These are phyloP conservation scores for Dendrolimus punctatus DNA, from an alignment of 1,140 invertebrate species.

Conservation along the genomic window DNA sequence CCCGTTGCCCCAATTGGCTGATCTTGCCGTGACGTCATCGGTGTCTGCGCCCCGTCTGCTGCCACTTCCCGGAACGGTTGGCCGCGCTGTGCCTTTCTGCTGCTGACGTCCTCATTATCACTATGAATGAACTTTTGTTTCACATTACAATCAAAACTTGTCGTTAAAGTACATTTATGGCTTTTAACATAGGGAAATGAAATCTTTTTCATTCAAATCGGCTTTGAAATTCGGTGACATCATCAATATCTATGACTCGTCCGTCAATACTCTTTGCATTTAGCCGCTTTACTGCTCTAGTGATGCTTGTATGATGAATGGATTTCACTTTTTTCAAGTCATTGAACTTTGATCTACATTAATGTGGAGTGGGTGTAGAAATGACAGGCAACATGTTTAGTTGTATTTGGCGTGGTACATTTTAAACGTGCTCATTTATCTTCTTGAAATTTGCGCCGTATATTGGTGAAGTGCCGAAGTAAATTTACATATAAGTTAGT, in stretches of 20 bases:
- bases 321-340: constrained; percentile 53
- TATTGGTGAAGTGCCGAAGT: no score
- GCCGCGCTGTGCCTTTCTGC: constrained; percentile 45
- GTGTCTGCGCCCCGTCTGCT: constrained; percentile 59
- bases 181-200: constrained; percentile 24
- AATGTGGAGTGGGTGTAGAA: constrained; percentile 44
- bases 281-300: constrained; percentile 38
- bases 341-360: constrained; percentile 61
- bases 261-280: constrained; percentile 37
- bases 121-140: constrained; percentile 38
- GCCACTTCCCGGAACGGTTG: constrained; percentile 56
- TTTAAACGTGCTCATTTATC: constrained; percentile 15
- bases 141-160: constrained; percentile 9
- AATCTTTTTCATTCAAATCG: constrained; percentile 10
- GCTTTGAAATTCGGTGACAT: constrained; percentile 37
- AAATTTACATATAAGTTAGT: no score
- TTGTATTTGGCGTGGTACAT: constrained; percentile 10
- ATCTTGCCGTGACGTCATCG: constrained; percentile 50
- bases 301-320: constrained; percentile 56
- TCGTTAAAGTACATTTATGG: constrained; percentile 10
- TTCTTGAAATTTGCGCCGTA: not conserved
- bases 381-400: constrained; percentile 20
- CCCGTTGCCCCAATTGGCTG: constrained; percentile 55
- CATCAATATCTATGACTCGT: constrained; percentile 36
- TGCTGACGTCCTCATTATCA: constrained; percentile 39